Base-by-base conservation (phyloP, 1,140 invertebrate species). In the Drosophila seguyi region DNA sequence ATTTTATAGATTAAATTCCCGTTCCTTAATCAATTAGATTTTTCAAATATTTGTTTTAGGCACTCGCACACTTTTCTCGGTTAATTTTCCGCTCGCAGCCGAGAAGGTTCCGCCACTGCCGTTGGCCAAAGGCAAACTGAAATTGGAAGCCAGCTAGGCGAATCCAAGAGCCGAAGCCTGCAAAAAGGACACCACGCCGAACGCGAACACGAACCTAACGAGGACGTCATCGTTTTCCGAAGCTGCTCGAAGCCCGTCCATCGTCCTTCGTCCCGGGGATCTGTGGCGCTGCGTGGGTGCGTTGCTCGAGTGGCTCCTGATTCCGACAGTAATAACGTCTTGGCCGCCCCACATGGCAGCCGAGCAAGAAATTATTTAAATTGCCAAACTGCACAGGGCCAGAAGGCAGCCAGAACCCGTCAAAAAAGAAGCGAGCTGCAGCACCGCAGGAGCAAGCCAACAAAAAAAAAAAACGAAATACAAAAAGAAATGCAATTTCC, bases 271-370 rank as follows among this genome's bases (percentile, higher is more conserved):
- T 44, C 31, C 61, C 34, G 44, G 48, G 42, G 52, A 41, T 34
- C 27, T 25, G 14, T 45, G 52, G 52, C 18, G 29, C 73, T 78
- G 68, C 76, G 76, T 86, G 82, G 68, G 74, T 74, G 82, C 77
- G 72, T 84, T 45, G 74, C 77, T 85, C 74, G 82, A 85, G 77
- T 85, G 81, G 82, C 82, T 81, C 57, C 71, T 50, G 81, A 80
- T 75, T 75, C 65, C 73, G 82, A 87, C 82, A 85, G 82, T 86
- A 87, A 85, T 85, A 85, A 83, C 83, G 80, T 86, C 83, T 88
- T 86, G 69, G 83, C 57, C 75, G 53, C 62, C 75, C 82, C 83
- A 88, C 79, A 73, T 79, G 59, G 66, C 71, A 76, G 45, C 59
- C 39, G 56, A 56, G 50, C 48, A 45, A 61, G 59, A 77, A 81